Evolutionary conservation across 2,797 vertebrate genomes (phyloP).

Genomic region (Brachymystax lenok): DNA sequence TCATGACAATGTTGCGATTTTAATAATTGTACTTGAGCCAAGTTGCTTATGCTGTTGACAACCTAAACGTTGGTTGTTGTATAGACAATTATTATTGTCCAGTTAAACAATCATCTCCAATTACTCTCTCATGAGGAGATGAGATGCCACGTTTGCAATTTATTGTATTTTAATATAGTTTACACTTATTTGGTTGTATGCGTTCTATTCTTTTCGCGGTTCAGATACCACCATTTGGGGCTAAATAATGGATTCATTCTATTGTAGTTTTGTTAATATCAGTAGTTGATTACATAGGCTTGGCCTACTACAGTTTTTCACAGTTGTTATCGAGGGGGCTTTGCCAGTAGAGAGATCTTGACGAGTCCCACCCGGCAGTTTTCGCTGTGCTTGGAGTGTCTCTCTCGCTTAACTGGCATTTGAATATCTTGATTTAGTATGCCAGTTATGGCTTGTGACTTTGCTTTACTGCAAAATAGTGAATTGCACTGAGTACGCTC

Average conservation of each 20-base stretch:
- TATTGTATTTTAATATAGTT: conserved; percentile 2
- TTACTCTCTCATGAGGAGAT: not conserved
- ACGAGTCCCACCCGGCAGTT: conserved; percentile 44
- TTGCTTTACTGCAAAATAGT: conserved; percentile 54
- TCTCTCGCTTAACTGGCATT: conserved; percentile 40
- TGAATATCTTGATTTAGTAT: conserved; percentile 43
- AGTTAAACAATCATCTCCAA: not conserved
- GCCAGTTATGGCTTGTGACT: conserved; percentile 41
- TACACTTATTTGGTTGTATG: not conserved
- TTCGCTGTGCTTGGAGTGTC: conserved; percentile 51
- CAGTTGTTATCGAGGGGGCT: conserved; percentile 5
- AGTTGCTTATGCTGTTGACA: conserved; percentile 1
- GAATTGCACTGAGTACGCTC: conserved; percentile 22
- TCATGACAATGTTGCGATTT: not conserved
- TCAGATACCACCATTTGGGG: not conserved
- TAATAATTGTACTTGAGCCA: conserved; percentile 2
- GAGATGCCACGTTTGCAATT: not conserved
- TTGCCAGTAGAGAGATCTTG: conserved; percentile 31
- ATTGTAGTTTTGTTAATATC: not conserved
- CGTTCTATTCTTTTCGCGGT: not conserved
- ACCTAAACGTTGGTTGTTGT: conserved; percentile 5
- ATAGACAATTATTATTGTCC: not conserved
- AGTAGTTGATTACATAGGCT: conserved; percentile 7
- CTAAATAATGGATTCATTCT: not conserved
- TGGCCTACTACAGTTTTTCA: conserved; percentile 3